These are phyloP conservation scores for Calcarius lapponicus DNA, from an alignment of 2,797 vertebrate species.

Conservation along the genomic window DNA sequence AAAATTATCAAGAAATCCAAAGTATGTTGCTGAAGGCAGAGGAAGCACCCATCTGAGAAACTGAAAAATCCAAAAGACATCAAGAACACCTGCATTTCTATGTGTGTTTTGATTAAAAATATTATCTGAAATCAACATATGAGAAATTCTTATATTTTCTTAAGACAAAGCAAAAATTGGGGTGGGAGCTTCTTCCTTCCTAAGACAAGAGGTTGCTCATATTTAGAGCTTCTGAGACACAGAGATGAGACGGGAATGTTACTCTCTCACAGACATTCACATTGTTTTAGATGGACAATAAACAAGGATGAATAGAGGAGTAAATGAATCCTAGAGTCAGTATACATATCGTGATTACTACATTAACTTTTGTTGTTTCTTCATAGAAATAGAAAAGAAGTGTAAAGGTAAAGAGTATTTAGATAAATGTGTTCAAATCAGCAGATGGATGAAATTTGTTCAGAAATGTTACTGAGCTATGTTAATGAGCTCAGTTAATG, in stretches of 20 bases:
- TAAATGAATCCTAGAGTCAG: background rate
- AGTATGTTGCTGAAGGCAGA: background rate
- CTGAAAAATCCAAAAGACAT: background rate
- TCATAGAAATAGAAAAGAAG: background rate
- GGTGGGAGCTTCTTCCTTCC: background rate
- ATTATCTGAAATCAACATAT: background rate
- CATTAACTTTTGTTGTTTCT: background rate
- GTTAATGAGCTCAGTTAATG: background rate
- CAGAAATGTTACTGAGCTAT: background rate
- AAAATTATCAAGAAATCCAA: background rate
- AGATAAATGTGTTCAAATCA: background rate
- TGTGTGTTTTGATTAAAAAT: background rate
- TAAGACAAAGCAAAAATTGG: background rate
- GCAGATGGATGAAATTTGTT: background rate
- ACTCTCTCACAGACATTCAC: background rate
- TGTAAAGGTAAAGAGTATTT: background rate
- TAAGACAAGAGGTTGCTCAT: background rate
- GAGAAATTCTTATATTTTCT: background rate
- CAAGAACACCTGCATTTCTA: background rate
- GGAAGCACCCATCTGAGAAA: background rate
- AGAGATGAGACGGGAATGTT: background rate
- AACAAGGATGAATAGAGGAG: background rate
- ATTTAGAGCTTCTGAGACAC: background rate
- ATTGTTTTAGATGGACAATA: background rate
- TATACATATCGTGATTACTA: background rate